These are phyloP conservation scores for Toxotes jaculatrix DNA, from an alignment of 2,113 vertebrate species.

Conservation along the genomic window DNA sequence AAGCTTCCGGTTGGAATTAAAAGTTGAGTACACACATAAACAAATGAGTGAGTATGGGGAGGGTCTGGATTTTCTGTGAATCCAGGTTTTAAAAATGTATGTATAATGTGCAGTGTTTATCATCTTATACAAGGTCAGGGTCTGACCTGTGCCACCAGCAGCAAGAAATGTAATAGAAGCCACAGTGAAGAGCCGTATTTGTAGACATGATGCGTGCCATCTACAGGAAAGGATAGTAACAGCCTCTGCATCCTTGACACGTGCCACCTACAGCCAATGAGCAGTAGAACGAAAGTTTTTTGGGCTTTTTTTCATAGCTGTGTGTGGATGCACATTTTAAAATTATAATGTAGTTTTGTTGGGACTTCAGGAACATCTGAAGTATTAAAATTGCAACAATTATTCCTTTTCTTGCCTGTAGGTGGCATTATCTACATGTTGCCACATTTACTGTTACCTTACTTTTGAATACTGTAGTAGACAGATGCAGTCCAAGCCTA, in stretches of 20 bases:
- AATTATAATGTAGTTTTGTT: too few relatives aligned
- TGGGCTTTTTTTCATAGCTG: too few relatives aligned
- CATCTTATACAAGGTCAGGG: too few relatives aligned
- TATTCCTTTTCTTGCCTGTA: background rate
- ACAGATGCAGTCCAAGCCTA: slow-evolving; percentile 73
- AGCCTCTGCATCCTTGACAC: background rate
- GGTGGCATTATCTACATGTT: slow-evolving; percentile 1
- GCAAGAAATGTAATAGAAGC: background rate
- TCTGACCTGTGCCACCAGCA: background rate
- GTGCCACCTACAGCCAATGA: background rate
- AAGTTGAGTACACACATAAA: background rate
- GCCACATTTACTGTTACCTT: background rate
- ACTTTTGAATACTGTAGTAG: background rate
- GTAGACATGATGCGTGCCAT: background rate
- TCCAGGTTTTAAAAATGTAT: background rate
- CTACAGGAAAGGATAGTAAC: background rate
- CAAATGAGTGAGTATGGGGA: too few relatives aligned
- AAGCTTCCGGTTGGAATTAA: background rate
- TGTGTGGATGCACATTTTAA: too few relatives aligned
- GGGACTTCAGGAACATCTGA: too few relatives aligned
- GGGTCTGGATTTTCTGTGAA: background rate
- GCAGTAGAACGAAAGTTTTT: background rate
- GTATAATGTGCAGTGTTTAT: background rate
- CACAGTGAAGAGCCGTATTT: background rate
- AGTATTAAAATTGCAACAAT: background rate